Evolutionary conservation across 2,888 invertebrate genomes (phyloP).

Genomic region (Coenonympha glycerion): DNA sequence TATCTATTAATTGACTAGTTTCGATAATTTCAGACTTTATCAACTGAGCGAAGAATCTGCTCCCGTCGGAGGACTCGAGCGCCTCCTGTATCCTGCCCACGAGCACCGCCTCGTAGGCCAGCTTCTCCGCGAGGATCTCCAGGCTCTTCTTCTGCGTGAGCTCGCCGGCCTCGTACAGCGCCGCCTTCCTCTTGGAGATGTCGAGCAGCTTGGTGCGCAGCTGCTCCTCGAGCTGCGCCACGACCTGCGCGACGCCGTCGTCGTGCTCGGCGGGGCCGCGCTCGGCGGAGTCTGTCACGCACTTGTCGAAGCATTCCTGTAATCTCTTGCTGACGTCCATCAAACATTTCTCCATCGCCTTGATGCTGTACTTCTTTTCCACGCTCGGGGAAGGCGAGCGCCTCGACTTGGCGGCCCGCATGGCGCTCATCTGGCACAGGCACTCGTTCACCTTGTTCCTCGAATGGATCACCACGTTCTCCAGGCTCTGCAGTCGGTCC

Average conservation of each 20-base stretch:
- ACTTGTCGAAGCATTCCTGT: constrained; percentile 76
- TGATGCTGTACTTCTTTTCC: constrained; percentile 79
- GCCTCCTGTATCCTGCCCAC: constrained; percentile 82
- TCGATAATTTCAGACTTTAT: constrained; percentile 82
- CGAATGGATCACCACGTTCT: constrained; percentile 78
- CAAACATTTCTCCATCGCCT: constrained; percentile 79
- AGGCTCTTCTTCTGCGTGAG: constrained; percentile 81
- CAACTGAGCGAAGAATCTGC: constrained; percentile 76
- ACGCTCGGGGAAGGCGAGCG: constrained; percentile 79
- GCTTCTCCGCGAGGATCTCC: constrained; percentile 84
- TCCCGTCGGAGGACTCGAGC: constrained; percentile 74
- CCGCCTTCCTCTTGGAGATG: constrained; percentile 80
- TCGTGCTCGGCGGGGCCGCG: constrained; percentile 44
- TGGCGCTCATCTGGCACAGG: constrained; percentile 77
- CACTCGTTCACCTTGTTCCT: constrained; percentile 82
- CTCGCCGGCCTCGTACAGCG: constrained; percentile 79
- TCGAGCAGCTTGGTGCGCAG: constrained; percentile 81
- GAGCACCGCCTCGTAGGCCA: constrained; percentile 86
- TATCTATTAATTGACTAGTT: constrained; percentile 84
- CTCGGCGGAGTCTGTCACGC: constrained; percentile 70
- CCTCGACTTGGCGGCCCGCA: constrained; percentile 78
- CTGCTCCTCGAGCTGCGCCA: constrained; percentile 80
- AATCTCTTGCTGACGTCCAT: constrained; percentile 78
- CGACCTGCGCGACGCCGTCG: constrained; percentile 76
- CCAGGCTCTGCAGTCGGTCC: constrained; percentile 77